Evolutionary conservation across 2,797 vertebrate genomes (phyloP).

Genomic region (Trematomus bernacchii): DNA sequence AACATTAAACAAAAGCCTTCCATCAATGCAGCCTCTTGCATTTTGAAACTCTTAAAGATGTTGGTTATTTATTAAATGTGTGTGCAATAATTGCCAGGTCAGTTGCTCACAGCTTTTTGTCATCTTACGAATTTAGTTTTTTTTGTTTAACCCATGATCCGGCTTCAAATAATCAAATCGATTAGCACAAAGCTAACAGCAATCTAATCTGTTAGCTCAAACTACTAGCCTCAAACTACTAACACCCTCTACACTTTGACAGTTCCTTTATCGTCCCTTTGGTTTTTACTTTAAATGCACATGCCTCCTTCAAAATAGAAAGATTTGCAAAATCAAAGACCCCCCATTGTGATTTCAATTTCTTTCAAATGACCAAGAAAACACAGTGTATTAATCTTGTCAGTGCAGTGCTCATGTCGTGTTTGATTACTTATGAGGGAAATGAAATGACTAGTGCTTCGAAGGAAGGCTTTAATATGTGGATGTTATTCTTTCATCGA

Average conservation of each 20-base stretch:
- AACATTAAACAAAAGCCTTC: too few relatives aligned
- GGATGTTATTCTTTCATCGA: neutral
- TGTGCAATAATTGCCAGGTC: slow-evolving; percentile 10
- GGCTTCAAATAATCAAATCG: too few relatives aligned
- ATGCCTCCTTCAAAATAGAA: slow-evolving; percentile 19
- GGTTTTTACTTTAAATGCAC: neutral
- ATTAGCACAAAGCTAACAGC: too few relatives aligned
- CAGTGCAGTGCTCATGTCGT: neutral
- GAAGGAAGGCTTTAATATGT: slow-evolving; percentile 14
- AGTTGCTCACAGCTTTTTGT: neutral
- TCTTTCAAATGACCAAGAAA: slow-evolving; percentile 18
- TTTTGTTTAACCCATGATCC: neutral
- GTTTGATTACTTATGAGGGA: slow-evolving; percentile 20
- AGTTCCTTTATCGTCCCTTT: too few relatives aligned
- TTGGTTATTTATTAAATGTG: neutral
- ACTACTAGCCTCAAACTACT: too few relatives aligned
- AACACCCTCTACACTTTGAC: too few relatives aligned
- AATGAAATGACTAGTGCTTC: slow-evolving; percentile 8
- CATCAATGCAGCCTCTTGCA: too few relatives aligned
- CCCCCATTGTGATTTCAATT: slow-evolving; percentile 16
- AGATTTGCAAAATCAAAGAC: slow-evolving; percentile 12
- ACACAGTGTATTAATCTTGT: too few relatives aligned
- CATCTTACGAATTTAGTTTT: neutral
- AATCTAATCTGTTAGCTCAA: neutral
- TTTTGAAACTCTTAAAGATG: neutral